Evolutionary conservation across 1,140 invertebrate species (phyloP), one percentile per base, ranked within the genome.

Genomic region (Andricus grossulariae): DNA sequence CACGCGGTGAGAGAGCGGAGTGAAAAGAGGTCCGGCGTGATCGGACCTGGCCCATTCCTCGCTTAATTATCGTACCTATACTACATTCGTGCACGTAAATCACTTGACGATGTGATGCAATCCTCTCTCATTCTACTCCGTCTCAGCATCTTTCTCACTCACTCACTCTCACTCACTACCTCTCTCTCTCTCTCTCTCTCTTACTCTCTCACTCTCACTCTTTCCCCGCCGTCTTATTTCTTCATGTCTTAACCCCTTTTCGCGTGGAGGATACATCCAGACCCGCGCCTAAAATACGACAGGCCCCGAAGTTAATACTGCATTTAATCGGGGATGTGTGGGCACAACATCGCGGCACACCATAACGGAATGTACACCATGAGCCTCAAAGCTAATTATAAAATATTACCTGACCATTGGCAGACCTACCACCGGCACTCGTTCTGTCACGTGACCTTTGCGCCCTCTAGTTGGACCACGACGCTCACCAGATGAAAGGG

Each of bases 1-100:
- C 88, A 89, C 88, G 86, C 86, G 82, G 88, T 76, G 76, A 80
- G 79, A 83, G 72, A 86, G 78, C 80, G 82, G 82, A 88, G 84
- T 84, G 87, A 88, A 88, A 86, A 86, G 84, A 82, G 80, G 82
- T 81, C 82, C 76, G 82, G 78, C 80, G 76, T 86, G 87, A 88
- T 87, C 86, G 82, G 82, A 79, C 77, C 81, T 82, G 75, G 86
- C 82, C 83, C 82, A 82, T 84, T 86, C 85, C 83, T 84, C 87
- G 87, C 84, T 88, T 88, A 88, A 88, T 88, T 88, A 88, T 86
- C 82, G 85, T 87, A 88, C 84, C 85, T 87, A 86, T 84, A 84
- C 82, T 87, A 88, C 82, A 87, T 88, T 85, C 84, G 85, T 82
- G 83, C 86, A 84, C 87, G 86, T 89, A 89, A 89, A 89, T 89